phyloP scores from a whole-genome alignment of 2,888 invertebrate species.

The Iselma pallidipennis region DNA sequence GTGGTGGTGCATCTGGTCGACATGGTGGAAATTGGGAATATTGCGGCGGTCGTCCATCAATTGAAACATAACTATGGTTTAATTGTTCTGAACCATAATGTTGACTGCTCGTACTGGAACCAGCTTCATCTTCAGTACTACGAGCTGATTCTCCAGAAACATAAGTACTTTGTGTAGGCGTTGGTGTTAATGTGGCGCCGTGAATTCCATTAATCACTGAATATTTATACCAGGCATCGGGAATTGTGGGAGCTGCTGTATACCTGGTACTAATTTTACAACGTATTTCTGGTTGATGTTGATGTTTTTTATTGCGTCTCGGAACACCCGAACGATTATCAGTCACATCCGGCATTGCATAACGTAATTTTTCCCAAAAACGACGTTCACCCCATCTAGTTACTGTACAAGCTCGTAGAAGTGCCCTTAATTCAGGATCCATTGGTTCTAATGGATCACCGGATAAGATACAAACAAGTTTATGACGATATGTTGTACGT shows the following conservation, averaged over 20 bases:
- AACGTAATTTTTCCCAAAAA: conserved; percentile 84
- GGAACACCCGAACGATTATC: conserved; percentile 60
- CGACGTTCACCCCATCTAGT: conserved; percentile 76
- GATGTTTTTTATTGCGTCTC: conserved; percentile 59
- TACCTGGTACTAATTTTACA: conserved; percentile 66
- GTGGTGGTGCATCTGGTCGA: conserved; percentile 41
- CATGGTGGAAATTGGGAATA: conserved; percentile 51
- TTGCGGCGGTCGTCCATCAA: conserved; percentile 58
- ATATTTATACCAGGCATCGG: conserved; percentile 73
- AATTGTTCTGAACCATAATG: conserved; percentile 68
- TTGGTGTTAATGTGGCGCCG: conserved; percentile 61
- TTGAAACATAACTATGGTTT: conserved; percentile 72
- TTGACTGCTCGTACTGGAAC: conserved; percentile 60
- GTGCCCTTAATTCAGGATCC: conserved; percentile 75
- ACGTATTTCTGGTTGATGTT: conserved; percentile 60
- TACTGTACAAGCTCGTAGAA: conserved; percentile 72
- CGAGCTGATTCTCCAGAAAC: conserved; percentile 61
- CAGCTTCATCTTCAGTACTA: conserved; percentile 61
- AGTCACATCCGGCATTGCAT: conserved; percentile 76
- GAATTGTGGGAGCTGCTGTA: conserved; percentile 73
- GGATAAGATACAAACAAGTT: conserved; percentile 65
- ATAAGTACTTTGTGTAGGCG: conserved; percentile 65
- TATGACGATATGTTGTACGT: conserved; percentile 67
- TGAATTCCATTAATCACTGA: conserved; percentile 64
- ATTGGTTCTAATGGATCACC: conserved; percentile 73